Evolutionary conservation across 1,140 invertebrate species (phyloP), one percentile per base, ranked within the genome.

Genomic region (Bradynema listronoti): DNA sequence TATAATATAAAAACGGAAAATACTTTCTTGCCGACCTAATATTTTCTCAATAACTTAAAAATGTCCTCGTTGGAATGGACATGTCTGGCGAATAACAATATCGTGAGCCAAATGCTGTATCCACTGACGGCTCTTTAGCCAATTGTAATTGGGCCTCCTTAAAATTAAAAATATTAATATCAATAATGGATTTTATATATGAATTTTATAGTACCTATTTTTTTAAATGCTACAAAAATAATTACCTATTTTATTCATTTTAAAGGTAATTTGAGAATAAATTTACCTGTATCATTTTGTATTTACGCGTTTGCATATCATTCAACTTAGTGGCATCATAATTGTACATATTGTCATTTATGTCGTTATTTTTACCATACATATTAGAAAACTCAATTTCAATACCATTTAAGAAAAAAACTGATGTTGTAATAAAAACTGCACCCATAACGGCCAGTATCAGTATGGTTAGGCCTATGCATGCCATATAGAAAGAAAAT

Each of bases 401-500:
- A 5, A 22, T 63, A 19, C 53, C 46, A 34, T 41, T 58, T 4
- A 36, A 27, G 58, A 73, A 77, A 51, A 73, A 77, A 16, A 63
- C 51, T 30, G 47, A 60, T 2, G 71, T 73, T 30, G 71, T 60
- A 0, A 68, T 43, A 22, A 76, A 47, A 32, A 71, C 41, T 16
- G 71, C 71, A 9, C 57, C 59, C 36, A 76, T 50, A 4, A 69
- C 25, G 4, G 73, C 70, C 36, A 76, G 67, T 22, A 70, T 46
- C 29, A 73, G 42, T 39, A 72, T 41, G 9, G 63, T 49, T 14
- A 62, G 32, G 7, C 60, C 72, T 9, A 77, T 46, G 29, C 72
- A 65, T 0, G 76, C 73, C 11, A 76, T 52, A 42, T 72, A 76
- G 41, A 77, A 76, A 2, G 73, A 76, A 47, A 78, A 76, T 22